A percentile compares a stretch with the other conserved stretches of the same genome.
These are phyloP conservation scores for Lanistes nyassanus DNA, from an alignment of 1,140 invertebrate genomes.

Conservation along the genomic window DNA sequence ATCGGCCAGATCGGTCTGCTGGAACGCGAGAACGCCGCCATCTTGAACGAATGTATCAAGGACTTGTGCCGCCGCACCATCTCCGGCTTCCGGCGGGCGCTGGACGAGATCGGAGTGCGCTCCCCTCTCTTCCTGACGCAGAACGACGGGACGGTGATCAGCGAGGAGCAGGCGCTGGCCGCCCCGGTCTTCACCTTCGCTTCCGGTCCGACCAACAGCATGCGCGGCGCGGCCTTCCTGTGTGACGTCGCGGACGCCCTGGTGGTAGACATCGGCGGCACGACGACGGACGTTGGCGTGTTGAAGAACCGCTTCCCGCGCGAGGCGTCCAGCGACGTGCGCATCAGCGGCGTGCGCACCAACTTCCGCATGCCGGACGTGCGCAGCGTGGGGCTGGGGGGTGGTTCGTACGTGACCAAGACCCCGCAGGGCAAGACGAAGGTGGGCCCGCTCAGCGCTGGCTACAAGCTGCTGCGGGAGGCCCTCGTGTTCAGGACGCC, in stretches of 20 bases:
- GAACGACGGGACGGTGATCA: constrained; percentile 59
- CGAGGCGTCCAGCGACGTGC: constrained; percentile 53
- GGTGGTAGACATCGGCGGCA: constrained; percentile 64
- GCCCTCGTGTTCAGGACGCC: constrained; percentile 16
- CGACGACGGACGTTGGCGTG: constrained; percentile 58
- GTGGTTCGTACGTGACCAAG: constrained; percentile 54
- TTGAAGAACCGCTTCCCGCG: constrained; percentile 56
- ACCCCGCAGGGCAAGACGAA: neutral
- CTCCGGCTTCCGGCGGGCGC: constrained; percentile 46
- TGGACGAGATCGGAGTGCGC: constrained; percentile 44
- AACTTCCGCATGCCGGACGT: constrained; percentile 64
- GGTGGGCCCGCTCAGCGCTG: constrained; percentile 59
- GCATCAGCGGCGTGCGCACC: constrained; percentile 53
- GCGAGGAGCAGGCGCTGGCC: constrained; percentile 37
- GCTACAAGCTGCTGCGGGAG: constrained; percentile 41
- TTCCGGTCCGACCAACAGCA: constrained; percentile 64
- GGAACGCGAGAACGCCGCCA: constrained; percentile 61
- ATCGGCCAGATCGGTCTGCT: constrained; percentile 59
- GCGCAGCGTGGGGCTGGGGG: constrained; percentile 59
- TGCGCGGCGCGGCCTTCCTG: constrained; percentile 62
- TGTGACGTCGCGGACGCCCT: constrained; percentile 52
- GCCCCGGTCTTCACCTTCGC: constrained; percentile 58
- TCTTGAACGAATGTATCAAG: constrained; percentile 60
- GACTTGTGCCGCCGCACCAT: constrained; percentile 53
- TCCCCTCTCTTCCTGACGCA: constrained; percentile 60